Base-by-base conservation (phyloP, 2,113 vertebrate species). In the Dicerorhinus sumatrensis region DNA sequence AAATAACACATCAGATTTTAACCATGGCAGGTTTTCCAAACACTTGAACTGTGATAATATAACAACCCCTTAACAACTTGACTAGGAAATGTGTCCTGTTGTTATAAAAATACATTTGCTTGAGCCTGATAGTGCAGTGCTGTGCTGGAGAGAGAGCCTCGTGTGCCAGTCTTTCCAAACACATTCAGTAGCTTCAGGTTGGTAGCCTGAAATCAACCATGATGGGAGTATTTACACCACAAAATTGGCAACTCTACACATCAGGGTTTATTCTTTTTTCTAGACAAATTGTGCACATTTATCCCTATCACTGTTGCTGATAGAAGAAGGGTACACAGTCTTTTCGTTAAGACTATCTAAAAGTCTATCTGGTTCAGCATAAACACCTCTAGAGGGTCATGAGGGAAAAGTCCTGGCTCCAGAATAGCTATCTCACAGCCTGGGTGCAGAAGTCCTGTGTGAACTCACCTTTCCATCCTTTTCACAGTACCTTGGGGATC, bases 11-110 rank as follows among this genome's bases (percentile, higher is more conserved):
- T 80, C 23, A 0, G 8, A 39, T 79, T 87, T 88, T 86, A 95
- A 89, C 81, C 58, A 48, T 8, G 20, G 51, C 8, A 94, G 4
- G 20, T 76, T 96, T 76, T 72, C 63, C 39, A 91, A 97, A 92
- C n/a, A 72, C 51, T 72, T 93, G 58, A 76, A 56, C 17, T 72
- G 17, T 76, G 51, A 88, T 80, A 65, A 70, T 58, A 20, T 27
- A 91, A 85, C 36, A 89, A 77, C 9, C 12, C 33, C 60, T 92
- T 89, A 79, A 72, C 2, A 70, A 84, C 14, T 65, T 87, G 54
- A 83, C 75, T 79, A 84, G 7, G 21, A 81, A 76, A 89, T 36
- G 8, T 42, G 39, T 51, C 54, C 16, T 65, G 1, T 58, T 65
- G 27, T 29, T 75, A 5, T 39, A 29, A 63, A 91, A 94, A 60